Evolutionary conservation across 2,797 vertebrate genomes (phyloP).

Genomic region (Octomys mimax): DNA sequence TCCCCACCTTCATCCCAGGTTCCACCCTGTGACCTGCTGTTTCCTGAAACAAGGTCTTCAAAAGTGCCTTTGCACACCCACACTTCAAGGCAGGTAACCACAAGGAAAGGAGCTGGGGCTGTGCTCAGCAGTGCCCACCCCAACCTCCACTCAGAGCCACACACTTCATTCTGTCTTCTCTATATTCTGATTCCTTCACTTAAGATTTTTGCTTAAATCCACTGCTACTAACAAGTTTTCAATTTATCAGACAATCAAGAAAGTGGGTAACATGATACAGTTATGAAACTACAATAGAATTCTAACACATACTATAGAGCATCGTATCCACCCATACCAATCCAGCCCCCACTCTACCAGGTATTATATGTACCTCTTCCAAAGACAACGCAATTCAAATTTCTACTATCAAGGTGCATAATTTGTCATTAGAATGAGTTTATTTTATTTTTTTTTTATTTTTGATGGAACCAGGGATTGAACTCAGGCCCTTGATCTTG

Average conservation of each 20-base stretch:
- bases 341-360: background rate
- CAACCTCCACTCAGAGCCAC: background rate
- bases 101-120: background rate
- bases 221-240: conserved; percentile 16
- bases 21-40: background rate
- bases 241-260: conserved; percentile 22
- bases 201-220: conserved; percentile 34
- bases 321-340: background rate
- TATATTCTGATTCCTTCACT: background rate
- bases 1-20: background rate
- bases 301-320: background rate
- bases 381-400: background rate
- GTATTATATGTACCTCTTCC: background rate
- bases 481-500: too few relatives aligned
- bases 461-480: too few relatives aligned
- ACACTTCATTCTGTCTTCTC: background rate
- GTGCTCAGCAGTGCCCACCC: background rate
- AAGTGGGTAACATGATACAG: background rate
- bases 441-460: background rate
- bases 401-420: background rate
- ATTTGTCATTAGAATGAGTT: background rate
- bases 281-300: background rate
- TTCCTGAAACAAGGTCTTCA: conserved; percentile 11
- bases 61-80: background rate
- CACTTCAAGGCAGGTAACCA: background rate